Conservation (phyloP, 2,113 vertebrate genomes). For the Mugil cephalus region DNA sequence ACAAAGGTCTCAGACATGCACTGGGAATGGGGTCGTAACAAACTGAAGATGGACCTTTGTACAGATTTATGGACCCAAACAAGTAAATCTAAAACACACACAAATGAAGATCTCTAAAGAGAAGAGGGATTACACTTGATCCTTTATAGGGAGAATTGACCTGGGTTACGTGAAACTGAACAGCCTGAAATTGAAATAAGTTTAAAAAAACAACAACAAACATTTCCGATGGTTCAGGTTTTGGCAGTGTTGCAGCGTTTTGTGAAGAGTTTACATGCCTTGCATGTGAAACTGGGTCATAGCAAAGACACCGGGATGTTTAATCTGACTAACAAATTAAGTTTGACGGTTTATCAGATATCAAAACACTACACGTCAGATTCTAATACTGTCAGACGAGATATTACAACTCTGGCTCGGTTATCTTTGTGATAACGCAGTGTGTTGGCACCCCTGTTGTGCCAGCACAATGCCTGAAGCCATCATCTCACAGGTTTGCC, state of each 20-base stretch:
- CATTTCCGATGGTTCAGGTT: background rate
- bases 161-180: background rate
- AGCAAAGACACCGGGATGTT: slow-evolving; percentile 10
- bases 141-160: background rate
- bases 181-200: background rate
- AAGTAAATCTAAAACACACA: background rate
- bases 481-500: background rate
- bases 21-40: background rate
- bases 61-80: background rate
- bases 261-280: too few relatives aligned
- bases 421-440: background rate
- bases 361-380: background rate
- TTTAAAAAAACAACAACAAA: background rate
- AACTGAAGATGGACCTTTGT: background rate
- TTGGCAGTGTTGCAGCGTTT: too few relatives aligned
- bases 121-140: background rate
- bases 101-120: background rate
- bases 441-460: slow-evolving; percentile 8
- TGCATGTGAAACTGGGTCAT: background rate
- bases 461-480: background rate
- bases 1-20: slow-evolving; percentile 14
- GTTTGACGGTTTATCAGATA: background rate
- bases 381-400: slow-evolving; percentile 10
- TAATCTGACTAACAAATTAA: background rate
- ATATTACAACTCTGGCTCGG: slow-evolving; percentile 12